A percentile compares a stretch with the other conserved stretches of the same genome.
Evolutionary conservation across 2,113 vertebrate genomes (phyloP).

Genomic region (Xyrauchen texanus): DNA sequence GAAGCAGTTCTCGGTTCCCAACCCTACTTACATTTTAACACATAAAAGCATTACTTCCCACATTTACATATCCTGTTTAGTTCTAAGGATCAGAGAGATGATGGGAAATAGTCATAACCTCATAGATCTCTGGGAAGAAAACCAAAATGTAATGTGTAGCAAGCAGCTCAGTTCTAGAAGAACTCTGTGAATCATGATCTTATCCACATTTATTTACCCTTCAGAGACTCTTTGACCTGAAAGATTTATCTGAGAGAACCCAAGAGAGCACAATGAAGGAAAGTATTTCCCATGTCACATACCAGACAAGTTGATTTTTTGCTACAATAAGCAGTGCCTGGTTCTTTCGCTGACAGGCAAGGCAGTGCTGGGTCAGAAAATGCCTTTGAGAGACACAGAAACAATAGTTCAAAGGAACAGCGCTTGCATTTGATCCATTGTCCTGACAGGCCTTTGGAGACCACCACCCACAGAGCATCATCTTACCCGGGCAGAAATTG

Average conservation of each 20-base stretch:
- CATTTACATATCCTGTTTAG: too few species aligned
- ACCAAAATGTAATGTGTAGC: not conserved
- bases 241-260: not conserved
- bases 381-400: constrained; percentile 51
- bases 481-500: constrained; percentile 69
- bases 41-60: too few species aligned
- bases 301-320: constrained; percentile 36
- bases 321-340: constrained; percentile 52
- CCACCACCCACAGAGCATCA: constrained; percentile 71
- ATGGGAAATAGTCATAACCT: too few species aligned
- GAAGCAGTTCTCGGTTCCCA: too few species aligned
- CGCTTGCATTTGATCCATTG: constrained; percentile 75
- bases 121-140: too few species aligned
- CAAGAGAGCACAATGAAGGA: constrained; percentile 13
- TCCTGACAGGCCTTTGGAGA: constrained; percentile 68
- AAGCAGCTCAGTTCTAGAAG: constrained; percentile 2
- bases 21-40: too few species aligned
- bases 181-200: constrained; percentile 3
- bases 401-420: constrained; percentile 74
- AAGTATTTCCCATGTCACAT: constrained; percentile 36
- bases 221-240: too few species aligned
- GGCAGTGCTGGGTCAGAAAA: constrained; percentile 23
- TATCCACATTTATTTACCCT: not conserved
- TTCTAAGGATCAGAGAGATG: too few species aligned
- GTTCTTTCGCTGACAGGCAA: constrained; percentile 20